Base-by-base conservation (phyloP, 1,140 invertebrate species). In the Drosophila funebris region DNA sequence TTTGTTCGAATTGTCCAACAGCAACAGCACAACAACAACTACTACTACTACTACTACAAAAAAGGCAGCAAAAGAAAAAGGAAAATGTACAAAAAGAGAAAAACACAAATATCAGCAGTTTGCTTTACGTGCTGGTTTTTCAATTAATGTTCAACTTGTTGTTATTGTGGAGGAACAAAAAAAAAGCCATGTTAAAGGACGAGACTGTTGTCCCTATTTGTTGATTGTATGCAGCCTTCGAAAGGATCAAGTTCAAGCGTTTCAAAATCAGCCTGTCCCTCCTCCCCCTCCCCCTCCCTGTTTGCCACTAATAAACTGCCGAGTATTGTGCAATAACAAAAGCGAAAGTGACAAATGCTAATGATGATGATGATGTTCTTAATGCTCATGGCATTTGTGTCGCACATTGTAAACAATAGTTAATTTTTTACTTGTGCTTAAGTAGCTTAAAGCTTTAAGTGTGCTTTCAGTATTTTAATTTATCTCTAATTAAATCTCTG, bases 171-270 rank as follows among this genome's bases (percentile, higher is more conserved):
- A 44, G 9, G 24, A 27, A n/a, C 24, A 13, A 3, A 44, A 22
- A 11, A 20, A 69, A 62, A 4, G 1, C 11, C 29, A 48, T 29
- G 18, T n/a, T 22, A 73, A 68, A 68, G 64, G 54, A 61, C 64
- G 70, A 56, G 64, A 46, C 64, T 62, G 31, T 73, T 58, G 70
- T 57, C 37, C 50, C 33, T 80, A 62, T 84, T 85, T 77, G 73
- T 64, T 69, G 82, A 64, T 77, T 74, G 81, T 70, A 56, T 62
- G 43, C 74, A 87, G 54, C 82, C 74, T 87, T 75, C 70, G n/a
- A 24, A 46, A 50, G 66, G 70, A 78, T 85, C 81, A 87, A 87
- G 81, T 85, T 87, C 78, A 87, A 88, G 70, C 72, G 66, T 57
- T 70, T 76, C 43, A 43, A 80, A 60, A 63, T 33, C 18, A 31